Conservation (phyloP, 1,140 invertebrate genomes). For the Macrosteles quadrilineatus region DNA sequence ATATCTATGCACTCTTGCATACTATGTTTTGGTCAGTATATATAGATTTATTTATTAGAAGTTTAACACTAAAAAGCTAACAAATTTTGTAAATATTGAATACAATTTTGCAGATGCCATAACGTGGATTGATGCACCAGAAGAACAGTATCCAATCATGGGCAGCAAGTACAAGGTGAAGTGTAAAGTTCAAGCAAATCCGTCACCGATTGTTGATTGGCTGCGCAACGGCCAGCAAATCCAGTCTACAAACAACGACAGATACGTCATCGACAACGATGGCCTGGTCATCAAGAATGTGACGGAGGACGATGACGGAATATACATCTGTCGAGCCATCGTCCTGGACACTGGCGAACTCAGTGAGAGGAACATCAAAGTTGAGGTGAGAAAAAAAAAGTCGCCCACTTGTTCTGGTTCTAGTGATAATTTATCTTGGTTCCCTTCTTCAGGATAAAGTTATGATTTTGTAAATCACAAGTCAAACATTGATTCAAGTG, state of each 20-base stretch:
- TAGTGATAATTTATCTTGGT: no score
- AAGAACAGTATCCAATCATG: constrained; percentile 78
- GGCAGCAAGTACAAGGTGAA: constrained; percentile 73
- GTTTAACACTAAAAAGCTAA: no score
- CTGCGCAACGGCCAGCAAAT: constrained; percentile 67
- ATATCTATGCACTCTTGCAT: neutral
- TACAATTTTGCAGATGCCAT: constrained; percentile 66
- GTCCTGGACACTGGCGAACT: constrained; percentile 78
- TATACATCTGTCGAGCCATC: constrained; percentile 81
- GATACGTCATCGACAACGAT: constrained; percentile 72
- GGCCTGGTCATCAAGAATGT: constrained; percentile 79
- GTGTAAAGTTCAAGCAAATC: constrained; percentile 83
- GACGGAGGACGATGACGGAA: constrained; percentile 76
- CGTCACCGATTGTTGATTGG: constrained; percentile 82
- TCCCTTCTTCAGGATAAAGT: no score
- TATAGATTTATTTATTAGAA: no score
- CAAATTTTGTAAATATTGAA: constrained; percentile 49
- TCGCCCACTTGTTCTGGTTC: no score
- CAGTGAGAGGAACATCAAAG: constrained; percentile 68
- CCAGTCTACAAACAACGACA: constrained; percentile 62
- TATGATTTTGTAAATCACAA: no score
- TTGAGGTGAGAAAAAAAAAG: constrained; percentile 72
- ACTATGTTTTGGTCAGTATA: no score
- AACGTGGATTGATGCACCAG: constrained; percentile 81
- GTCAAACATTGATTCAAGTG: no score